phyloP scores from a whole-genome alignment of 2,888 invertebrate genomes.

The Polyploca ridens region DNA sequence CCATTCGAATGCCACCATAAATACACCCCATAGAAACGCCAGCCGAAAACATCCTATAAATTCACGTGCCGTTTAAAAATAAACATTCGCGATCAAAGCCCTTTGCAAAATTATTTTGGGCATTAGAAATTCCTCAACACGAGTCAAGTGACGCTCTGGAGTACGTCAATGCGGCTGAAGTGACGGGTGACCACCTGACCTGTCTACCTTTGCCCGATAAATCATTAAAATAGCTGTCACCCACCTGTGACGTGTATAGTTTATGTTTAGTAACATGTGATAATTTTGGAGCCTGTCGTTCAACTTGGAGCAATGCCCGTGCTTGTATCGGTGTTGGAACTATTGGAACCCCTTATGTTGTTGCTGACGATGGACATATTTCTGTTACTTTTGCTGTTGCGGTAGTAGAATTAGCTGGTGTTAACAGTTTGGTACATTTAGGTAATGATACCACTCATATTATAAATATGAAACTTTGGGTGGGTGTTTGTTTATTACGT shows the following conservation, averaged over 20 bases:
- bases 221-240: conserved; percentile 27
- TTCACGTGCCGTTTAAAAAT: conserved; percentile 44
- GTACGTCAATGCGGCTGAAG: conserved; percentile 34
- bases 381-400: neutral
- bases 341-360: neutral
- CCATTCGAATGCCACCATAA: conserved; percentile 23
- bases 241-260: conserved; percentile 29
- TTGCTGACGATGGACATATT: neutral
- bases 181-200: conserved; percentile 33
- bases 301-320: conserved; percentile 1
- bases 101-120: conserved; percentile 34
- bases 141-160: conserved; percentile 36
- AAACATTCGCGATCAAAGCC: conserved; percentile 34
- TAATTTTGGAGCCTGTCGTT: neutral
- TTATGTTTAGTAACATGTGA: conserved; percentile 6
- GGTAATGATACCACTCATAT: neutral
- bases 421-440: neutral
- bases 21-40: conserved; percentile 31
- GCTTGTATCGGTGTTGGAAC: neutral
- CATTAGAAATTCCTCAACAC: conserved; percentile 31
- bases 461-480: neutral
- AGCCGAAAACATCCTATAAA: conserved; percentile 34
- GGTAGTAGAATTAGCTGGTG: neutral
- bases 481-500: too few relatives aligned
- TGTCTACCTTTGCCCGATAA: conserved; percentile 17